A percentile compares a stretch with the other conserved stretches of the same genome.
Conservation (phyloP, 23 tunicate genomes). For the Clavelina lepadiformis region DNA sequence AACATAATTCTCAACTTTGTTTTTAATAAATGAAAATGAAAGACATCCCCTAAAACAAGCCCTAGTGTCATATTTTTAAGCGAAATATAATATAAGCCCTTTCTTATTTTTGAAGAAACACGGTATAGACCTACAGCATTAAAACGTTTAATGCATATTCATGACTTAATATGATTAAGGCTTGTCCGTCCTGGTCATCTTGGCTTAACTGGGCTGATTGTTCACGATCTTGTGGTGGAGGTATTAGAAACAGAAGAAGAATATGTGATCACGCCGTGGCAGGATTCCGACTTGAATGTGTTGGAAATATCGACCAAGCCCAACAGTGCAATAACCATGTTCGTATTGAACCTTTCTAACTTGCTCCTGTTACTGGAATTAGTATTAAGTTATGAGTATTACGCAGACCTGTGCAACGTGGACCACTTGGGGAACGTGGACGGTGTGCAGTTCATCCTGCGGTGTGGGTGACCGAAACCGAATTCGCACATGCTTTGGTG, state of each 20-base stretch:
- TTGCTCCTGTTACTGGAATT: background rate
- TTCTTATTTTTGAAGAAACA: no score
- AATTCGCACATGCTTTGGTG: conserved; percentile 24
- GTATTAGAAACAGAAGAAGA: conserved; percentile 17
- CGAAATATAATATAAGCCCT: no score
- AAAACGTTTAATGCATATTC: no score
- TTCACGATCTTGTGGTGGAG: conserved; percentile 49
- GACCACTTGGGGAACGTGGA: conserved; percentile 42
- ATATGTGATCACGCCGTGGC: conserved; percentile 26
- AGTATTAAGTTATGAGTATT: background rate
- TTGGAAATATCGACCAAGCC: conserved; percentile 26
- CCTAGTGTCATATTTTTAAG: no score
- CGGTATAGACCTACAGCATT: no score
- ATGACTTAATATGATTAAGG: no score
- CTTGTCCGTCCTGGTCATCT: conserved; percentile 64
- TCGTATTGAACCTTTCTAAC: background rate
- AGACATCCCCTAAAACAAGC: no score
- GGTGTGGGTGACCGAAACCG: conserved; percentile 41
- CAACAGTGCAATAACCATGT: conserved; percentile 44
- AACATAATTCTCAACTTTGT: no score
- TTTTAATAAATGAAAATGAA: no score
- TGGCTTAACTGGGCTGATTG: conserved; percentile 40
- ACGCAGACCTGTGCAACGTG: conserved; percentile 54
- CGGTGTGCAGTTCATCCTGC: conserved; percentile 34
- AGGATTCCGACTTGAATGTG: conserved; percentile 15